Base-by-base conservation (phyloP, 1,140 invertebrate species). In the Sitophilus oryzae region DNA sequence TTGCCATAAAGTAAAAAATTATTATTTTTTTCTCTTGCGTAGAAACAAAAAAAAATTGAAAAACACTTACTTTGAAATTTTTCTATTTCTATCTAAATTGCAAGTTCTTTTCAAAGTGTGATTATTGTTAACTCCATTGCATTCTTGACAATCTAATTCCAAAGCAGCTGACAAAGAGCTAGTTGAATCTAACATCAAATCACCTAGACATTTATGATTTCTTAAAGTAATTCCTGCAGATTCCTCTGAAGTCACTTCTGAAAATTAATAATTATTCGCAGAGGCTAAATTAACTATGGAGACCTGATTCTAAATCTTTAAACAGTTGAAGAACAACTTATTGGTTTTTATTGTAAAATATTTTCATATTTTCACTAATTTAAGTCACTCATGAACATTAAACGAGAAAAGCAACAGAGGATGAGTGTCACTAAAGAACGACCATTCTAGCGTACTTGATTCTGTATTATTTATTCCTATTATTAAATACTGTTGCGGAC, bases 141-240 rank as follows among this genome's bases (percentile, higher is more conserved):
- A 52, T 8, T 20, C 25, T 44, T 48, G 40, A 34, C 47, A 56
- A 22, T 49, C 18, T 21, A 18, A 14, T 10, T 43, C 47, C 22
- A 36, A n/a, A 5, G 11, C 11, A 22, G 50, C 44, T 21, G 47
- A 25, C 38, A 1, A 16, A 14, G 23, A 14, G 4, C 19, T 25
- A 35, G 2, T 23, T 10, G 44, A n/a, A 23, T 54, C 58, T 19
- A 52, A 37, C 21, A 30, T 56, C 40, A 18, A 56, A 38, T 58
- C 64, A 15, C 11, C 52, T 56, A 59, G 71, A 55, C 80, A 63
- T 69, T 79, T 81, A 58, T 81, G 79, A 69, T 77, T 82, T 56
- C 79, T 72, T 54, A 82, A 73, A n/a, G 77, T 77, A 55, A 82
- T 81, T 45, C 79, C 77, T 60, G 70, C 65, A 47, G 74, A 69